Conservation (phyloP, 2,113 vertebrate genomes). For the Ailuropoda melanoleuca region DNA sequence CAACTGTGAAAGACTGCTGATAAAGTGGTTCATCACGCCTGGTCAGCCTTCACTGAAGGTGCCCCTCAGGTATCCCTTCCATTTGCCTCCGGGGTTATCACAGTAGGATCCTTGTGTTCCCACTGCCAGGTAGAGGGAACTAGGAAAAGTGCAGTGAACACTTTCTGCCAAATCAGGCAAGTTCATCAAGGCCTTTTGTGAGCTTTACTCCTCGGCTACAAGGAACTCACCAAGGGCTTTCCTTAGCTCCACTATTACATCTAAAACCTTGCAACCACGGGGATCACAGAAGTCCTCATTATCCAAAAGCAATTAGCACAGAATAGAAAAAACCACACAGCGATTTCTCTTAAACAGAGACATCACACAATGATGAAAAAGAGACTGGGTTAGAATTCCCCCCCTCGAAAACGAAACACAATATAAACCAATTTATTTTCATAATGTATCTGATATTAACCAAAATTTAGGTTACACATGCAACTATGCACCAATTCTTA, state of each 20-base stretch:
- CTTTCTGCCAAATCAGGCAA: not conserved
- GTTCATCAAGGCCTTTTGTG: not conserved
- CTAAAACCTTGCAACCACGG: not conserved
- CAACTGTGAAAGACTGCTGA: not conserved
- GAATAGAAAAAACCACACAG: not conserved
- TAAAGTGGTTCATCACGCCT: not conserved
- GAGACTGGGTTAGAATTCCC: not conserved
- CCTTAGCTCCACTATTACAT: not conserved
- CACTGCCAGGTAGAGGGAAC: not conserved
- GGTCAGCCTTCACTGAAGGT: not conserved
- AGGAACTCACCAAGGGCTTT: not conserved
- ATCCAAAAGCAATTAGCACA: not conserved
- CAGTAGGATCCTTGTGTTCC: not conserved
- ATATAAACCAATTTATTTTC: not conserved
- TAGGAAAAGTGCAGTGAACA: not conserved
- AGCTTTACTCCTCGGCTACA: not conserved
- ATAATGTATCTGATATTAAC: not conserved
- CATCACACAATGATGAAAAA: not conserved
- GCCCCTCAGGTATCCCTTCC: not conserved
- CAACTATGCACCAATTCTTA: not conserved
- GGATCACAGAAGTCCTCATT: not conserved
- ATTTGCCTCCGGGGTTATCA: not conserved
- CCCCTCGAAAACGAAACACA: not conserved
- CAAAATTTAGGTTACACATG: constrained; percentile 4
- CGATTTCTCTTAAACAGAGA: not conserved